These are phyloP conservation scores for Erethizon dorsatum DNA, from an alignment of 2,797 vertebrate species.

Conservation along the genomic window DNA sequence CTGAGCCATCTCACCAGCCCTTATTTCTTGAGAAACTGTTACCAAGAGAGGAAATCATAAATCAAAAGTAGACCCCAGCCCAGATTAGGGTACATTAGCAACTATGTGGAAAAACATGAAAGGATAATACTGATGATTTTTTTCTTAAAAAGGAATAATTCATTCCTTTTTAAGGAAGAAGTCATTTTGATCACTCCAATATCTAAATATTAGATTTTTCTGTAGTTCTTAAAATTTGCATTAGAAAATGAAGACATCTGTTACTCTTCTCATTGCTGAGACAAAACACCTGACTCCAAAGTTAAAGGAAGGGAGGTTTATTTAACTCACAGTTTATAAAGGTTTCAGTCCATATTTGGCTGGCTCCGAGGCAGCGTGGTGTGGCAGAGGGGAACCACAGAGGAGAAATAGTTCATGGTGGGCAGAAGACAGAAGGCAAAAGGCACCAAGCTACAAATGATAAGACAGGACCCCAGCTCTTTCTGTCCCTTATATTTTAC, in stretches of 20 bases:
- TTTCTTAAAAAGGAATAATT: not conserved
- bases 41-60: not conserved
- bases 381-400: not conserved
- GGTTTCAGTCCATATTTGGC: not conserved
- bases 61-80: not conserved
- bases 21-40: conserved; percentile 44
- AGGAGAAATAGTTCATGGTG: not conserved
- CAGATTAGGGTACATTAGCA: not conserved
- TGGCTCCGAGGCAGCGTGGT: not conserved
- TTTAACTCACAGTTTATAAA: not conserved
- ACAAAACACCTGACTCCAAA: not conserved
- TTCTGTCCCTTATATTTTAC: not conserved
- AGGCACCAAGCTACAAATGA: not conserved
- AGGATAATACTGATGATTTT: not conserved
- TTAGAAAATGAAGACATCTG: not conserved
- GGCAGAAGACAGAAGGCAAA: not conserved
- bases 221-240: conserved; percentile 23
- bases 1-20: not conserved
- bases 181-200: not conserved
- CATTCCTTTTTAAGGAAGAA: not conserved
- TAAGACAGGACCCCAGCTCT: not conserved
- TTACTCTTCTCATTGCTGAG: not conserved
- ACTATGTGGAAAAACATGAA: conserved; percentile 42
- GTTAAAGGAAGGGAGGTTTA: not conserved
- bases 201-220: not conserved